Base-by-base conservation (phyloP, 2,797 vertebrate genomes). In the Chelonia mydas region DNA sequence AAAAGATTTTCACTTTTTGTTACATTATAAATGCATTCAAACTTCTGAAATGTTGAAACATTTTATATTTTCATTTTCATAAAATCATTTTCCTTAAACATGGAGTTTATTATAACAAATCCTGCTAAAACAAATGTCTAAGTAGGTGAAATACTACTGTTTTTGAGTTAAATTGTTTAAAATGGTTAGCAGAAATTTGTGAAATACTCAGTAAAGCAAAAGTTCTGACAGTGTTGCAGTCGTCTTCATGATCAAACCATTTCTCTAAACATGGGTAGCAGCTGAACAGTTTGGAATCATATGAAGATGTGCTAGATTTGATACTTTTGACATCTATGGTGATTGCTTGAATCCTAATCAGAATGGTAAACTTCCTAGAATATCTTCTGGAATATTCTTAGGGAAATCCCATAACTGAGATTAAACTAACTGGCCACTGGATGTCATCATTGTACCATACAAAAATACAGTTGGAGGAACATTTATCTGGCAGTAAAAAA, bases 401-500 rank as follows among this genome's bases (percentile, higher is more conserved):
- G 57, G 11, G 31, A 45, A 41, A 33, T 33, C 47, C 11, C 13
- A 72, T 54, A 81, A 84, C 53, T 82, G 95, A 93, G 89, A 82
- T 92, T 91, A 92, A 92, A 91, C 31, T 95, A 68, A 77, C 86
- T 98, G 92, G 78, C 98, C 97, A 97, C 97, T 96, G 97, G 97
- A 97, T 98, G 97, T 97, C 98, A 93, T 95, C 61, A 0, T 96
- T 97, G 95, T 96, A 81, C 96, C 92, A 84, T 91, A 87, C 76
- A 94, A 92, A 91, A n/a, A 82, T 74, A 88, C 90, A 51, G 2
- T 53, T 19, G 0, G 65, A 78, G 45, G 74, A 76, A 61, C 89
- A 61, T 76, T 84, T 93, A 10, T 96, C 92, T 95, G 95, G 90
- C 92, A n/a, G 92, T 88, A 81, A 94, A 96, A 94, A 95, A 92